A percentile compares a stretch with the other conserved stretches of the same genome.
These are phyloP conservation scores for Drosophila lini DNA, from an alignment of 1,140 invertebrate genomes.

Conservation along the genomic window DNA sequence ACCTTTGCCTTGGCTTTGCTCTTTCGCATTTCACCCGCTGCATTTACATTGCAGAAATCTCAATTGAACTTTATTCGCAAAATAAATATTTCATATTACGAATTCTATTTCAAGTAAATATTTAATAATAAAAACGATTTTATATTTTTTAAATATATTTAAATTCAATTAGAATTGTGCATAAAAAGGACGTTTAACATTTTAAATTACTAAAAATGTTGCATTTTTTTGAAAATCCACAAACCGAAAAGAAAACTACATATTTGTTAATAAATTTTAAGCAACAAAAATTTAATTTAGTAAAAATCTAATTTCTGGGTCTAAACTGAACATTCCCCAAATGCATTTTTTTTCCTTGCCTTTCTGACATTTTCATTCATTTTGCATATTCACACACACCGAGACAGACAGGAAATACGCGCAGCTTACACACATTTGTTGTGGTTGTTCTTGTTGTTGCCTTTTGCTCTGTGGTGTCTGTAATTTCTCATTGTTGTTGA, in stretches of 20 bases:
- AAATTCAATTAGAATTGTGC: background rate
- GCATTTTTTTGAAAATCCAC: background rate
- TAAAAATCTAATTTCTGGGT: background rate
- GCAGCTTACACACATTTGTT: slow-evolving; percentile 47
- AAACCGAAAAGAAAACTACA: background rate
- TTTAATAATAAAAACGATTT: too few relatives aligned
- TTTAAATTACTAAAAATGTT: background rate
- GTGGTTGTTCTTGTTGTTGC: slow-evolving; percentile 35
- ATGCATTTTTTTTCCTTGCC: slow-evolving; percentile 29
- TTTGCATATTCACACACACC: slow-evolving; percentile 47
- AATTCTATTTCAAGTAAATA: background rate
- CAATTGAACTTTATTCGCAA: slow-evolving; percentile 21
- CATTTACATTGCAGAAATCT: slow-evolving; percentile 41
- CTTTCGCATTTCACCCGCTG: slow-evolving; percentile 18
- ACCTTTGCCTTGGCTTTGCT: slow-evolving; percentile 24
- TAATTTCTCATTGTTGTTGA: slow-evolving; percentile 78
- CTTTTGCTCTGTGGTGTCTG: slow-evolving; percentile 46
- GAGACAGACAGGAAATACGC: slow-evolving; percentile 73
- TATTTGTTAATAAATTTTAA: background rate
- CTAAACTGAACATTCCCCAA: background rate
- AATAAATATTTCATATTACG: background rate
- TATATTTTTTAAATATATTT: background rate
- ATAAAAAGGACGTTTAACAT: too few relatives aligned
- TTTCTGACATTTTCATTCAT: slow-evolving; percentile 64
- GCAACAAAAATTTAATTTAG: too few relatives aligned